These are phyloP conservation scores for Onthophagus taurus DNA, from an alignment of 1,140 invertebrate genomes.

Conservation along the genomic window DNA sequence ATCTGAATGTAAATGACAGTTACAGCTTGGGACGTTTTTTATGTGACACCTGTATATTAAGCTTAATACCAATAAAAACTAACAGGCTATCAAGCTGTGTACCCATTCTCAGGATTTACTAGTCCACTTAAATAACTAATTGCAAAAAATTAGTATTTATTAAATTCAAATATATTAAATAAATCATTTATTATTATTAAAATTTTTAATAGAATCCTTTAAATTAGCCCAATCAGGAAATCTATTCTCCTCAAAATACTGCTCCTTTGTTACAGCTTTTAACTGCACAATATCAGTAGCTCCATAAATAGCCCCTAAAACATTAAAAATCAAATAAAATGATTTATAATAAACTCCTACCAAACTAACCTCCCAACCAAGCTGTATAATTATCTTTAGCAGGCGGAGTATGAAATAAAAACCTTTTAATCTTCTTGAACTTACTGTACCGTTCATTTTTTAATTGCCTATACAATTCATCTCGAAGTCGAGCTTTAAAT, in stretches of 20 bases:
- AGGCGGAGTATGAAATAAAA: slow-evolving; percentile 69
- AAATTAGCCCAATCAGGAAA: slow-evolving; percentile 79
- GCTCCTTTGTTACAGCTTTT: slow-evolving; percentile 64
- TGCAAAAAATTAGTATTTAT: too few relatives aligned
- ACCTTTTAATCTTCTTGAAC: slow-evolving; percentile 50
- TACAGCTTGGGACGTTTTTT: too few relatives aligned
- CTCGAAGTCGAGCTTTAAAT: slow-evolving; percentile 61
- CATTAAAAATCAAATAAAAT: slow-evolving; percentile 11
- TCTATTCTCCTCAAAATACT: slow-evolving; percentile 55
- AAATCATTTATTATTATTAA: slow-evolving; percentile 10
- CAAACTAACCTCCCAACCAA: slow-evolving; percentile 68
- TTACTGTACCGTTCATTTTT: slow-evolving; percentile 54
- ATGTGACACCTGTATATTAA: too few relatives aligned
- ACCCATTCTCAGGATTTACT: too few relatives aligned
- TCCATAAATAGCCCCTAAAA: slow-evolving; percentile 66
- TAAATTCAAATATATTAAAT: too few relatives aligned
- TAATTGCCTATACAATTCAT: slow-evolving; percentile 60
- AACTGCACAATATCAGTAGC: slow-evolving; percentile 67
- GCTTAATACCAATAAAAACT: too few relatives aligned
- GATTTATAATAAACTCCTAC: slow-evolving; percentile 1
- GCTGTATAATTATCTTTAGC: slow-evolving; percentile 75
- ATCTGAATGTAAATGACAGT: too few relatives aligned
- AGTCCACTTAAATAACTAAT: too few relatives aligned
- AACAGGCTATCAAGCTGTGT: too few relatives aligned
- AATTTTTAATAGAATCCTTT: slow-evolving; percentile 44